A percentile compares a stretch with the other conserved stretches of the same genome.
phyloP scores from a whole-genome alignment of 2,888 invertebrate genomes.

The Fabriciana adippe region DNA sequence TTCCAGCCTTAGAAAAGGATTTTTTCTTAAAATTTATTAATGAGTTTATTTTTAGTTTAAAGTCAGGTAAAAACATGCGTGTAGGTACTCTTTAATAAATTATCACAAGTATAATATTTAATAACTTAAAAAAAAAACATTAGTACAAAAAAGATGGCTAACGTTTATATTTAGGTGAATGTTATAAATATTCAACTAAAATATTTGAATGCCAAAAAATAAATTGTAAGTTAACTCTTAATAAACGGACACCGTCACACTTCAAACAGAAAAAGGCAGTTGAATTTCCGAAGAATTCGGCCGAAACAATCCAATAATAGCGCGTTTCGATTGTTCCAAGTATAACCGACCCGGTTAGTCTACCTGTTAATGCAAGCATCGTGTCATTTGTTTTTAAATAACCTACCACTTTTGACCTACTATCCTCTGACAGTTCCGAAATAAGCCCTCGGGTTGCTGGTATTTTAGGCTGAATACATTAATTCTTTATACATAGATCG shows the following conservation, averaged over 20 bases:
- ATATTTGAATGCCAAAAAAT: constrained; percentile 37
- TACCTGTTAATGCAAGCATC: constrained; percentile 69
- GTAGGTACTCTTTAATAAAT: no score
- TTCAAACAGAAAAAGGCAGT: constrained; percentile 52
- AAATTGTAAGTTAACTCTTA: constrained; percentile 35
- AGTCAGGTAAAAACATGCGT: no score
- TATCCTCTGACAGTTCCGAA: constrained; percentile 61
- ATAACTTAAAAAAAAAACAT: no score
- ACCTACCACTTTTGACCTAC: constrained; percentile 64
- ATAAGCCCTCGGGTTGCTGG: constrained; percentile 54
- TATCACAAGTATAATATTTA: no score
- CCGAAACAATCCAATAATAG: constrained; percentile 75
- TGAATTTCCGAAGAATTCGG: constrained; percentile 60
- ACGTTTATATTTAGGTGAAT: no score
- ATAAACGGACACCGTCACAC: constrained; percentile 48
- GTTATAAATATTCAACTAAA: constrained; percentile 14
- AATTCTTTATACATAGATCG: constrained; percentile 34
- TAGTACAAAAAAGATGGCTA: no score
- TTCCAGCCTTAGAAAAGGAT: no score
- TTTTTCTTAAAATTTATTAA: no score
- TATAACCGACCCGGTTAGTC: constrained; percentile 73
- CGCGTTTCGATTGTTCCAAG: constrained; percentile 72
- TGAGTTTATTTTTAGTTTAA: no score
- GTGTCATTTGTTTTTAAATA: constrained; percentile 74
- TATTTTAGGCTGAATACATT: constrained; percentile 44